Evolutionary conservation across 2,888 invertebrate genomes (phyloP), one percentile per base, ranked within the genome.

Genomic region (Drosophila percnosoma): DNA sequence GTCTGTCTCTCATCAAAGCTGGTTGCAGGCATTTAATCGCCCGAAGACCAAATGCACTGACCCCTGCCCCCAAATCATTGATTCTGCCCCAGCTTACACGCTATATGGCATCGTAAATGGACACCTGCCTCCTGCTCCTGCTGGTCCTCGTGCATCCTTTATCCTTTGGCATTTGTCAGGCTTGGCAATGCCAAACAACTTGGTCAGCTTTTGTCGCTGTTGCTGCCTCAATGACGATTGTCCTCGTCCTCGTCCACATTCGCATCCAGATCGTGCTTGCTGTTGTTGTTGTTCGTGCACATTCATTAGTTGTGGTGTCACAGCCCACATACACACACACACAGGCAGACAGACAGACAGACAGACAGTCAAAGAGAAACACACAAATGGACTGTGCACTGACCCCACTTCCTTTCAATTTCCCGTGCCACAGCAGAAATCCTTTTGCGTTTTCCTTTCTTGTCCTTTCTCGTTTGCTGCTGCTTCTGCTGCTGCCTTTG

Each of bases 251-350:
- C 45, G 27, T 53, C 31, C 45, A n/a, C 18, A 31, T 72, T 34
- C 53, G 34, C 60, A 11, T 48, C 36, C 62, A 54, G 57, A 24
- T 69, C 38, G 8, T 34, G 45, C 24, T 45, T 48, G 52, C 18
- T 21, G 31, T 31, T 33, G 27, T 21, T 59, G 59, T 48, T 57
- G 69, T 63, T 78, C 68, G 52, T 66, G 73, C 67, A 73, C 79
- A 78, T 78, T 79, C 79, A 79, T 79, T 78, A 78, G 79, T 73
- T 79, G 75, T 79, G 79, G 79, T 79, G 79, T 75, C 75, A 70
- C 63, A 64, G 68, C 21, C 65, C 67, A 67, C 68, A 65, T 66
- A 75, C 24, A 29, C 33, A 40, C 38, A 51, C 31, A 38, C 54
- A 33, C 33, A 61, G 49, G 51, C 24, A 42, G 36, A 34, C 18